These are phyloP conservation scores for Neoarius graeffei DNA, from an alignment of 2,113 vertebrate genomes.

Conservation along the genomic window DNA sequence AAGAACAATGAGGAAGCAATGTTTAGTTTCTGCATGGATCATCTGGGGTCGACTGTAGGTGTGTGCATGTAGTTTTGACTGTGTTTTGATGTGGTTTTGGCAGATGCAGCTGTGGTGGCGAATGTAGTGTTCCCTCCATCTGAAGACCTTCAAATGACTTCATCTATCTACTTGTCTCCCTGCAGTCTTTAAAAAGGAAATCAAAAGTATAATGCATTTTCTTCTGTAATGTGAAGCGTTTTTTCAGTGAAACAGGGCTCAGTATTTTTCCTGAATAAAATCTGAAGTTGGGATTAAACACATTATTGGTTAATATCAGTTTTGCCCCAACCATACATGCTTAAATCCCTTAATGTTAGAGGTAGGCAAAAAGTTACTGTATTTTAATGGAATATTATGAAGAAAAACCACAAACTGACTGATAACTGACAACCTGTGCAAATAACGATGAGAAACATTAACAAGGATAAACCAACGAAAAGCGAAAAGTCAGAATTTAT, in stretches of 20 bases:
- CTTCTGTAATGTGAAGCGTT: too few species aligned
- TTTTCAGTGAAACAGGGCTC: background rate
- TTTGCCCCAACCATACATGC: background rate
- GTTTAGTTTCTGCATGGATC: background rate
- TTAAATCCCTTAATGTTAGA: background rate
- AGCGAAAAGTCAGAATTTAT: background rate
- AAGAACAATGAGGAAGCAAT: background rate
- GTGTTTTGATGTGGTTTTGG: constrained; percentile 15
- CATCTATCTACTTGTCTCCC: background rate
- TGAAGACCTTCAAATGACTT: background rate
- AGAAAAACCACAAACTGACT: background rate
- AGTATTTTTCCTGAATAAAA: background rate
- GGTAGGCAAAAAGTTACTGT: background rate
- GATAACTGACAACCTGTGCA: background rate
- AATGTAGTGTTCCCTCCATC: background rate
- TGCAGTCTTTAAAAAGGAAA: background rate
- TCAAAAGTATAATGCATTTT: background rate
- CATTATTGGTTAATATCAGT: background rate
- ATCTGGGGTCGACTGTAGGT: background rate
- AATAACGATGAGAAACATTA: background rate
- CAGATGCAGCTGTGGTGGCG: background rate
- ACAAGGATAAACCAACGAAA: background rate
- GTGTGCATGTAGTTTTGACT: background rate
- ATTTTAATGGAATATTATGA: background rate
- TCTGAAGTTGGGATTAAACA: background rate